Evolutionary conservation across 2,888 invertebrate species (phyloP), one percentile per base, ranked within the genome.

Genomic region (Anthoptus insignis): DNA sequence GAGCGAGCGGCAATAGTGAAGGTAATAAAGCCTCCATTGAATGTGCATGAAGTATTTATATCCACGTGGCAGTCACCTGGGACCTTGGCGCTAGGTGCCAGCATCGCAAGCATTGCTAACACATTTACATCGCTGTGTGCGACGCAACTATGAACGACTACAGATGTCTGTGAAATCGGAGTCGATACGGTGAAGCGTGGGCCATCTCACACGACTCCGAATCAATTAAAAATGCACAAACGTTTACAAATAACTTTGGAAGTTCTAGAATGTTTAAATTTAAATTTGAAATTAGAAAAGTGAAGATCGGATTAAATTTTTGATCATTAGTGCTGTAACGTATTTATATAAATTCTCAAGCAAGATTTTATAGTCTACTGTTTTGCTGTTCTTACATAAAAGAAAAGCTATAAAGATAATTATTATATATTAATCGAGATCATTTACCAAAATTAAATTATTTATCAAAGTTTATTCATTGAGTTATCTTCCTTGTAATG

Each of bases 71-170:
- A 82, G 85, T 87, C 87, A 88, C 83, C 86, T 86, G 85, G 81
- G 80, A 86, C 88, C 87, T 88, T 89, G 88, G 73, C 68, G 76
- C 70, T 73, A 67, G 80, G 78, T 88, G 89, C 88, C 90, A 89
- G 88, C 42, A 42, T 19, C 42, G 19, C 42, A 16, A 42, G 45
- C 45, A 45, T 45, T 13, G 22, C 77, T 76, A 52, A 64, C 65
- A 69, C 78, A 69, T 82, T 86, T 83, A 86, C 74, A 84, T 64
- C 56, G 73, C 60, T 64, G 61, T 67, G 66, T 65, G 68, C 65
- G 50, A 34, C 21, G 67, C 63, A 68, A 72, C 66, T 69, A 61
- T 56, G 59, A 74, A 67, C 65, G 65, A 72, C 73, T 71, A 71
- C 72, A 71, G 67, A 73, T 71, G 72, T 69, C 73, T 59, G 60